Evolutionary conservation across 2,888 invertebrate genomes (phyloP).

Genomic region (Corythucha ciliata): DNA sequence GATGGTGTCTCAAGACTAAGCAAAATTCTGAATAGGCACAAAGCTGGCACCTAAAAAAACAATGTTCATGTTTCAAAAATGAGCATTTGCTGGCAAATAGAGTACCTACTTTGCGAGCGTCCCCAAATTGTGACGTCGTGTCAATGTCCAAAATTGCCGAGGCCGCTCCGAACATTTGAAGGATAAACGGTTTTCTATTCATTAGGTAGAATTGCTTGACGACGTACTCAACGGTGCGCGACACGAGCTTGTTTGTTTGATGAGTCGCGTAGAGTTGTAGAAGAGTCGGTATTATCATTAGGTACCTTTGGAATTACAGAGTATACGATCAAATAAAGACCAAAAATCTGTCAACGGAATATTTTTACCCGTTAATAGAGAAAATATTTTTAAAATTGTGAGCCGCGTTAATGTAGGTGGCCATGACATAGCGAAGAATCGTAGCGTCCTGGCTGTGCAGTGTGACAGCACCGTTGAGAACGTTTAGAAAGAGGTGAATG

Average conservation of each 20-base stretch:
- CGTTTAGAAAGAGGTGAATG: conserved; percentile 94
- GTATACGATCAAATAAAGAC: too few species aligned
- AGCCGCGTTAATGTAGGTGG: conserved; percentile 94
- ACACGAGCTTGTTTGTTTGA: conserved; percentile 91
- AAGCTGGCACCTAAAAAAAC: conserved; percentile 63
- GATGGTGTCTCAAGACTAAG: conserved; percentile 89
- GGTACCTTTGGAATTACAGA: conserved; percentile 53
- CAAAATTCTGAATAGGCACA: conserved; percentile 82
- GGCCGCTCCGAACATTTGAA: conserved; percentile 98
- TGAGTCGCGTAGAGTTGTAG: conserved; percentile 94
- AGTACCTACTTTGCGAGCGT: conserved; percentile 71
- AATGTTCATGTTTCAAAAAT: neutral
- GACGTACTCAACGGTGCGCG: conserved; percentile 92
- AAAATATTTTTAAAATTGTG: conserved; percentile 98
- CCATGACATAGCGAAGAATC: conserved; percentile 89
- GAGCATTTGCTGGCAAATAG: neutral
- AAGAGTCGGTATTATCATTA: conserved; percentile 95
- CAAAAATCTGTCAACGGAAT: too few species aligned
- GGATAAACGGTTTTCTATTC: conserved; percentile 94
- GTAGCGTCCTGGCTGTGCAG: conserved; percentile 95
- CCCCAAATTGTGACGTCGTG: conserved; percentile 75
- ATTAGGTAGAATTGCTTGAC: conserved; percentile 97
- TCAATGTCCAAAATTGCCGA: conserved; percentile 92
- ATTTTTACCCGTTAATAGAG: conserved; percentile 80
- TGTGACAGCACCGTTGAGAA: conserved; percentile 91